Evolutionary conservation across 2,888 invertebrate species (phyloP), one percentile per base, ranked within the genome.

Genomic region (Theretra japonica): DNA sequence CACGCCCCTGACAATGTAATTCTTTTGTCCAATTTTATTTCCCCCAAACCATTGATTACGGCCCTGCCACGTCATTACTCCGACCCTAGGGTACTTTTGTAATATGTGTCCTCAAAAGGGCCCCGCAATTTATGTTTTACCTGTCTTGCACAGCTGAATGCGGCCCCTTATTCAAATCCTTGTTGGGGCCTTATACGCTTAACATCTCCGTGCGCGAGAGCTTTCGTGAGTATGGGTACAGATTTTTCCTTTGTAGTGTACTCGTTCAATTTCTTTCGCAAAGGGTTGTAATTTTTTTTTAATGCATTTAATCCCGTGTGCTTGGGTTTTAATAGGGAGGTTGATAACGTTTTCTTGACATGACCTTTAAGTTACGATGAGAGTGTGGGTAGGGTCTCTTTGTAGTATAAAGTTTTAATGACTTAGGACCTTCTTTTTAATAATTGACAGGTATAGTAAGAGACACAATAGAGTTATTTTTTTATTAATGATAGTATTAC

Each of bases 41-140:
- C 48, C 23, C 41, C 65, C 15, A 65, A 21, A 23, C 21, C 23
- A 41, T 48, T 65, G 48, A 65, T 65, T 65, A 17, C 65, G 48
- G 15, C 65, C 33, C 65, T 65, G 65, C 48, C 33, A 41, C 41
- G 41, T 65, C 65, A 48, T 65, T 65, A 65, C 65, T 65, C 48
- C 72, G 50, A 73, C 76, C 81, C 77, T 84, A 85, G 81, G 86
- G 85, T 84, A 89, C 87, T 89, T 89, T 87, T 85, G 87, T 88
- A 87, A 87, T 88, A 86, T 85, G 85, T 84, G 81, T 80, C 85
- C 85, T 86, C 56, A 82, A 89, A 90, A 89, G 88, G 90, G 88
- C 86, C 80, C 79, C 74, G 78, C 82, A 89, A 91, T 91, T 90
- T 91, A 93, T 89, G 86, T 88, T 86, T 82, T 85, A 90, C 89